Conservation (phyloP, 1,140 invertebrate species). For the Cotesia vestalis region DNA sequence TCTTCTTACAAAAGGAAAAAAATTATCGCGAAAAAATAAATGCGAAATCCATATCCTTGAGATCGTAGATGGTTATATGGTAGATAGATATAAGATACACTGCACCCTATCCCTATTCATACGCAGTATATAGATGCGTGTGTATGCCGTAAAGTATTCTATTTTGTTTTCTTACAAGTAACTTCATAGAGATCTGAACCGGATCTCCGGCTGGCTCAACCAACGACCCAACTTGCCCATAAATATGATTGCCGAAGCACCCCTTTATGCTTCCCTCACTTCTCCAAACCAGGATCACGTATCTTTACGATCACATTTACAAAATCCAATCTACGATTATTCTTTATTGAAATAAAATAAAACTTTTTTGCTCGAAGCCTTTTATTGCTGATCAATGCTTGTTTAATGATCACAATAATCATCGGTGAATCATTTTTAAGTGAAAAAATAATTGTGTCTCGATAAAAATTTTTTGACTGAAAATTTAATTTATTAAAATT, state of each 20-base stretch:
- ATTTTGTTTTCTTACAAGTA: conserved; percentile 23
- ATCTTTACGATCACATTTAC: conserved; percentile 34
- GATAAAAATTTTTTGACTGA: no score
- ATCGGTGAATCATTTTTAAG: no score
- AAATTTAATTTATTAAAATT: no score
- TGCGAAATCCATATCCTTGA: not conserved
- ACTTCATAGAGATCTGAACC: conserved; percentile 32
- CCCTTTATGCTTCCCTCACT: conserved; percentile 32
- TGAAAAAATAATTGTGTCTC: no score
- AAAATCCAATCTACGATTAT: conserved; percentile 36
- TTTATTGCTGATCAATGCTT: no score
- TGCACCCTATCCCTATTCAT: no score
- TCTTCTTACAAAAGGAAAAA: conserved; percentile 26
- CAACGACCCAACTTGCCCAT: conserved; percentile 27
- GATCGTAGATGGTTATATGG: conserved; percentile 1
- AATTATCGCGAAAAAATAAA: conserved; percentile 1
- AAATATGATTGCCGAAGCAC: conserved; percentile 36
- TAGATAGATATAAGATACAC: conserved; percentile 10
- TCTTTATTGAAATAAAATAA: conserved; percentile 29
- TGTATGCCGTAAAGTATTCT: conserved; percentile 28
- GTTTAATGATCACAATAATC: no score
- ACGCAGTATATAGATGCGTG: conserved; percentile 14
- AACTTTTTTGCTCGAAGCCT: not conserved
- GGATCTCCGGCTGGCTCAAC: conserved; percentile 24
- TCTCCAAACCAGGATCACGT: conserved; percentile 26